These are phyloP conservation scores for Mamestra configurata DNA, from an alignment of 1,140 invertebrate species.

Conservation along the genomic window DNA sequence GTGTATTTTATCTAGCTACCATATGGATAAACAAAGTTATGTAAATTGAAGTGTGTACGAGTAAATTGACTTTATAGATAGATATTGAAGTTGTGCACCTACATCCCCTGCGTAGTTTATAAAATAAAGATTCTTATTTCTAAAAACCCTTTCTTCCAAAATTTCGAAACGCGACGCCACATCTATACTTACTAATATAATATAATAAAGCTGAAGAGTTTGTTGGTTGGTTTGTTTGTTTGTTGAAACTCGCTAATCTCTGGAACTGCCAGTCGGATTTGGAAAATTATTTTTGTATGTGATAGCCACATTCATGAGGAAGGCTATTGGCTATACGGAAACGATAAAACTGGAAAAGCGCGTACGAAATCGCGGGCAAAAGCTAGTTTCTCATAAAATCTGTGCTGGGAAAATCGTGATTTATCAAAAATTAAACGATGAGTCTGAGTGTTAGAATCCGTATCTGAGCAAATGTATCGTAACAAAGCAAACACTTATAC, in stretches of 20 bases:
- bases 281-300: too few relatives aligned
- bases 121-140: too few relatives aligned
- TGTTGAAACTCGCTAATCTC: too few relatives aligned
- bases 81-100: background rate
- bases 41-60: background rate
- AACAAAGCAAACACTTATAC: constrained; percentile 14
- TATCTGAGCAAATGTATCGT: constrained; percentile 3
- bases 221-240: too few relatives aligned
- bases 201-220: too few relatives aligned
- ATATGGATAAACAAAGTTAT: background rate
- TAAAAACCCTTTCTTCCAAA: background rate
- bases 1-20: background rate
- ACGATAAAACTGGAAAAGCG: too few relatives aligned
- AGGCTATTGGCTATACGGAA: too few relatives aligned
- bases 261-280: too few relatives aligned
- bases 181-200: too few relatives aligned
- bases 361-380: too few relatives aligned
- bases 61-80: background rate
- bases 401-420: background rate
- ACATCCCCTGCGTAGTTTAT: too few relatives aligned
- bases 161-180: background rate
- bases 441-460: background rate
- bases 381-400: background rate
- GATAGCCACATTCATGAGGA: too few relatives aligned
- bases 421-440: background rate